Base-by-base conservation (phyloP, 2,797 vertebrate genomes). In the Trematomus bernacchii region DNA sequence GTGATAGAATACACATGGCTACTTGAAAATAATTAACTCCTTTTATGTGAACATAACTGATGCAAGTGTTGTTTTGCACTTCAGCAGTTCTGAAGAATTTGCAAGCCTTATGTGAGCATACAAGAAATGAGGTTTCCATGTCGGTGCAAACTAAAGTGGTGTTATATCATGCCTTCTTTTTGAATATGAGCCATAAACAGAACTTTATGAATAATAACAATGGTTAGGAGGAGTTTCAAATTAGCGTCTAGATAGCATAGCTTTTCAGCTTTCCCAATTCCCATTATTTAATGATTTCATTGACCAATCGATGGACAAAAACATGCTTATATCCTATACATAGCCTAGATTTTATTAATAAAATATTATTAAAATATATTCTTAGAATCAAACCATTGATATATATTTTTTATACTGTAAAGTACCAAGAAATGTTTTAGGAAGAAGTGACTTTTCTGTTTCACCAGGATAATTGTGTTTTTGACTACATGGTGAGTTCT, bases 61-160 rank as follows among this genome's bases (percentile, higher is more conserved):
- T 73, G 54, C 27, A 50, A 50, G 65, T 50, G 51, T 83, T 72
- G 51, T 60, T 86, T 82, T 83, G 53, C 65, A 80, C 50, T 80
- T 78, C 51, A 82, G 46, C 63, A 82, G 76, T 75, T 88, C 10
- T 2, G 61, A 64, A 77, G 9, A 80, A 88, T 84, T 60, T 76
- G 71, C 43, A 54, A 59, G 9, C 43, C 23, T 72, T 80, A 15
- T 3, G 18, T 42, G 48, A 63, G 60, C 42, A 69, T 57, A 52
- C n/a, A 51, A 67, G 16, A 75, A 60, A 86, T 67, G 18, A 65
- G 48, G n/a, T 7, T 59, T 58, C 19, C 10, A 53, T 77, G 55
- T 33, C 15, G 47, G 15, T 63, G 27, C 18, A 27, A 70, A 23
- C 21, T 46, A 42, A 47, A 77, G 44, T 53, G 42, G 37, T 67